Evolutionary conservation across 2,888 invertebrate genomes (phyloP).

Genomic region (Gnatocerus cornutus): DNA sequence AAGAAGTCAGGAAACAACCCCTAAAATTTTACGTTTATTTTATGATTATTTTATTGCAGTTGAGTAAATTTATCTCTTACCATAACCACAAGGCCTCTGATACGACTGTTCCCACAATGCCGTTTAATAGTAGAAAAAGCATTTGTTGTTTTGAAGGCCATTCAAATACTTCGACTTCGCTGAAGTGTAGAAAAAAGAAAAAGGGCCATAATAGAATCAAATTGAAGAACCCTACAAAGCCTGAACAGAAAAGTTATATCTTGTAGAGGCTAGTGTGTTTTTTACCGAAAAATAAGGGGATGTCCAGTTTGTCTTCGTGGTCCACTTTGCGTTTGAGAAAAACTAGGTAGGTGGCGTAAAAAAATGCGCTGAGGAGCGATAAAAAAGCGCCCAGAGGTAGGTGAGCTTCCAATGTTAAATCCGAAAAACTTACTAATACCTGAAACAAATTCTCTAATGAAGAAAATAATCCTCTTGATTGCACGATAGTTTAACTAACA

Average conservation of each 20-base stretch:
- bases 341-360: slow-evolving; percentile 93
- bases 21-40: slow-evolving; percentile 70
- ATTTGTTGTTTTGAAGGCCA: slow-evolving; percentile 89
- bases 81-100: slow-evolving; percentile 95
- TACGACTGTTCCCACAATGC: slow-evolving; percentile 91
- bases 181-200: slow-evolving; percentile 89
- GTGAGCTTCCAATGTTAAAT: slow-evolving; percentile 77
- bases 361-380: slow-evolving; percentile 89
- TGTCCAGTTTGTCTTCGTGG: slow-evolving; percentile 94
- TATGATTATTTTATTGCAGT: not conserved
- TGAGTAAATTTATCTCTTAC: slow-evolving; percentile 72
- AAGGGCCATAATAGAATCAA: slow-evolving; percentile 91
- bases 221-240: slow-evolving; percentile 95
- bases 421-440: slow-evolving; percentile 86
- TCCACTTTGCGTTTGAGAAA: slow-evolving; percentile 90
- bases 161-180: slow-evolving; percentile 87
- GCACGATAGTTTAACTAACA: too few species aligned
- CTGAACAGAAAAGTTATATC: slow-evolving; percentile 70
- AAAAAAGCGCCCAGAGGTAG: slow-evolving; percentile 86
- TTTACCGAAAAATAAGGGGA: slow-evolving; percentile 95
- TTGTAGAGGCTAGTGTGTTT: not conserved
- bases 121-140: slow-evolving; percentile 87
- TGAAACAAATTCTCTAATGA: slow-evolving; percentile 65
- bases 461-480: too few species aligned
- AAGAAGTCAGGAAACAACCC: slow-evolving; percentile 95